Evolutionary conservation across 2,797 vertebrate species (phyloP), one percentile per base, ranked within the genome.

Genomic region (Poeciliopsis presidionis): DNA sequence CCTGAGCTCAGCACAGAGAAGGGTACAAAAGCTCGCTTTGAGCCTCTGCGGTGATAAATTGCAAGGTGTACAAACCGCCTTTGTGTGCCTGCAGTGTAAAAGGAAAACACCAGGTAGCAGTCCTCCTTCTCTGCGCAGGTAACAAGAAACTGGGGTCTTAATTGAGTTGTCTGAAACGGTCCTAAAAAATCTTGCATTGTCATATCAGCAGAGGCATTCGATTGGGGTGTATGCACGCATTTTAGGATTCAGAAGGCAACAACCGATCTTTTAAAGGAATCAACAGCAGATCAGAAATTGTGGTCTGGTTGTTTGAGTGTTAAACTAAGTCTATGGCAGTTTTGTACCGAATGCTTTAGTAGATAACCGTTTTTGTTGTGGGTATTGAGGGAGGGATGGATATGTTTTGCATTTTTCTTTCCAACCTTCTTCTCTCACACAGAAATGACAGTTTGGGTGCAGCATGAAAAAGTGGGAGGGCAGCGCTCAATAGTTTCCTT

Each of bases 11-110:
- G 74, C 51, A 59, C 65, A 74, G 79, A 85, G 69, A 74, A 51
- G 51, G 72, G 81, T 83, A 91, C 91, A 94, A 91, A 91, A 86
- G 65, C 78, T 49, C 22, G 51, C 90, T 89, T 89, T 93, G 73
- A 93, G 79, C 83, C 83, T 84, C 69, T 77, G 74, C 71, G 79
- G 78, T 73, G 88, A 89, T 86, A 82, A 87, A 92, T 87, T 87
- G 74, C 76, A 82, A 91, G 85, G 87, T 91, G 86, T 88, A 86
- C 79, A 84, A 78, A 82, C 78, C 30, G 49, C 74, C 74, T 86
- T 61, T 88, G 79, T 84, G 12, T 81, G 74, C 46, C 63, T 59
- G 30, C 57, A 51, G 74, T 87, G 75, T 82, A 81, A 87, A 77
- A 49, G 70, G 76, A 75, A 75, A 59, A 77, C 46, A 25, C 73